Conservation (phyloP, 1,140 invertebrate genomes). For the Charaxes varanes region DNA sequence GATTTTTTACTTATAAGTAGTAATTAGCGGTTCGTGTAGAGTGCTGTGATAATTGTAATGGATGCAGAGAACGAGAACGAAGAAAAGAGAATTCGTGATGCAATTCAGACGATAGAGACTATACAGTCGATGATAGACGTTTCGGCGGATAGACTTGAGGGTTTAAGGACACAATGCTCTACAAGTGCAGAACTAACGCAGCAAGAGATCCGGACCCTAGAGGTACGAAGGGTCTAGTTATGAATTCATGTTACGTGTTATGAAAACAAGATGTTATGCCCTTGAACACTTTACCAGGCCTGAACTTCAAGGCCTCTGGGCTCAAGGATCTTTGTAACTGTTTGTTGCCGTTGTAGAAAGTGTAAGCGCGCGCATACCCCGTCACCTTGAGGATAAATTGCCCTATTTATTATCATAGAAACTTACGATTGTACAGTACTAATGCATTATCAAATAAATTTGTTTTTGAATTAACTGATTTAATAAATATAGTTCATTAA, state of each 20-base stretch:
- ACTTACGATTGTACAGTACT: constrained; percentile 12
- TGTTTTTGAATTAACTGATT: too few relatives aligned
- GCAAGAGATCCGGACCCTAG: constrained; percentile 94
- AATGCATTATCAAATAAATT: constrained; percentile 5
- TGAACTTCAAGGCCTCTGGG: constrained; percentile 49
- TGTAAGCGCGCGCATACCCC: constrained; percentile 32
- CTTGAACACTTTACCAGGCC: constrained; percentile 51
- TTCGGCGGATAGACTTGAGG: constrained; percentile 92
- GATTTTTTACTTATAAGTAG: constrained; percentile 67
- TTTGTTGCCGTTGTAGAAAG: constrained; percentile 55
- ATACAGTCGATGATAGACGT: constrained; percentile 95
- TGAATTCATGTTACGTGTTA: constrained; percentile 17
- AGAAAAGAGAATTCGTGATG: constrained; percentile 75
- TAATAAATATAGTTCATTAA: too few relatives aligned
- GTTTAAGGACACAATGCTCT: constrained; percentile 92
- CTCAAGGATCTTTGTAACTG: constrained; percentile 54
- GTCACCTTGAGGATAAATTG: constrained; percentile 25
- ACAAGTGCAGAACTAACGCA: constrained; percentile 94
- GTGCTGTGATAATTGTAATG: constrained; percentile 75
- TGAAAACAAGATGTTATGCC: constrained; percentile 41
- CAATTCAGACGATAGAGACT: constrained; percentile 78
- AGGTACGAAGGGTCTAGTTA: constrained; percentile 76
- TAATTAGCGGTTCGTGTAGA: constrained; percentile 61
- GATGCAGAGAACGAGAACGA: constrained; percentile 75
- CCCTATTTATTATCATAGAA: constrained; percentile 17